Evolutionary conservation across 2,888 invertebrate genomes (phyloP).

Genomic region (Volucella zonaria): DNA sequence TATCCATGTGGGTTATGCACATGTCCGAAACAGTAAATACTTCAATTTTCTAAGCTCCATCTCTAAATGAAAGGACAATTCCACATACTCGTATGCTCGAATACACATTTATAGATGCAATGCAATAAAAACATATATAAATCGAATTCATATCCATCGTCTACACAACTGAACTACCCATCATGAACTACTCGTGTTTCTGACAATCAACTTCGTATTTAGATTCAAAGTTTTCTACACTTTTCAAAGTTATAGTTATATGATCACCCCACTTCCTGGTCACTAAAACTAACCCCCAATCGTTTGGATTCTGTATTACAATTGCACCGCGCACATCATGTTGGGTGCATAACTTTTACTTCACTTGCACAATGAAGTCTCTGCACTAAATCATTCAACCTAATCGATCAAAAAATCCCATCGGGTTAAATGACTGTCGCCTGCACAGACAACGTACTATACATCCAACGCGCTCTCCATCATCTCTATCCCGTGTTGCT

Average conservation of each 20-base stretch:
- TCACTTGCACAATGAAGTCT: slow-evolving; percentile 40
- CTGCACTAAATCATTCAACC: slow-evolving; percentile 66
- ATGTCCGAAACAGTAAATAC: too few relatives aligned
- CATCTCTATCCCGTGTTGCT: slow-evolving; percentile 68
- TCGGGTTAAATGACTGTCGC: slow-evolving; percentile 69
- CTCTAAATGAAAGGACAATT: too few relatives aligned
- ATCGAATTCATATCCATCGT: too few relatives aligned
- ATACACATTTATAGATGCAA: too few relatives aligned
- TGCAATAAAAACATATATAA: too few relatives aligned
- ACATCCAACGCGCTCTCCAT: slow-evolving; percentile 55
- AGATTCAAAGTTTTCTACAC: background rate
- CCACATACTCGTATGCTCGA: too few relatives aligned
- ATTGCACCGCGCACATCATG: slow-evolving; percentile 28
- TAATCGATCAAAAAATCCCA: slow-evolving; percentile 74
- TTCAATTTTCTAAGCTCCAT: too few relatives aligned
- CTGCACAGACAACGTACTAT: slow-evolving; percentile 23
- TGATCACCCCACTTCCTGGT: slow-evolving; percentile 25
- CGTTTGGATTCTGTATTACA: slow-evolving; percentile 34
- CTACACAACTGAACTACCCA: too few relatives aligned
- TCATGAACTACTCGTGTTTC: background rate
- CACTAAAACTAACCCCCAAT: slow-evolving; percentile 1
- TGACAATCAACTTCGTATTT: background rate
- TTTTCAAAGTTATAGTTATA: slow-evolving; percentile 41
- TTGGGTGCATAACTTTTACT: slow-evolving; percentile 45
- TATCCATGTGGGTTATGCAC: too few relatives aligned